These are phyloP conservation scores for Wasmannia auropunctata DNA, from an alignment of 1,140 invertebrate genomes.

Conservation along the genomic window DNA sequence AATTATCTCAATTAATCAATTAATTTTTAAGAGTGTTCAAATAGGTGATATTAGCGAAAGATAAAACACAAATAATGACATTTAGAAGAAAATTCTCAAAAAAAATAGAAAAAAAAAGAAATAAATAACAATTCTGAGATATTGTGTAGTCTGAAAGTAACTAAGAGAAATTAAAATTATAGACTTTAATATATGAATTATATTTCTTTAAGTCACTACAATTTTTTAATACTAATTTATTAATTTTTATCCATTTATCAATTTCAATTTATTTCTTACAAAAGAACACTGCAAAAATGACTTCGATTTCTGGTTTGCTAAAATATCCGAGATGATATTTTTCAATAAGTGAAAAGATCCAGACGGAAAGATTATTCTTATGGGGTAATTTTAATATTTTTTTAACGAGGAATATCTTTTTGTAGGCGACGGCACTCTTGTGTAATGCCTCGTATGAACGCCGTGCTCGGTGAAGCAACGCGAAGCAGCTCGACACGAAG, in stretches of 20 bases:
- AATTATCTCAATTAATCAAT: neutral
- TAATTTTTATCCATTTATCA: too few relatives aligned
- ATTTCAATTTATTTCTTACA: neutral
- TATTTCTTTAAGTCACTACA: neutral
- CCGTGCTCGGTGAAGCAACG: neutral
- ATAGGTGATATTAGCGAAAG: neutral
- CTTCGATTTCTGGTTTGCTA: neutral
- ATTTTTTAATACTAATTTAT: too few relatives aligned
- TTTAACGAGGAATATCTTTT: neutral
- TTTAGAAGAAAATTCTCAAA: neutral
- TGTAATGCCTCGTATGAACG: constrained; percentile 5
- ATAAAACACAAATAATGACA: neutral
- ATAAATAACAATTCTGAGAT: neutral
- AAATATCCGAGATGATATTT: neutral
- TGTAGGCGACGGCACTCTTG: neutral
- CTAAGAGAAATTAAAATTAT: neutral
- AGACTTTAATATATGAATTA: neutral
- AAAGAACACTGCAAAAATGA: neutral
- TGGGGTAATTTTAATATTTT: neutral
- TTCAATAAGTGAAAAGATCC: neutral
- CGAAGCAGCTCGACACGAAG: constrained; percentile 26
- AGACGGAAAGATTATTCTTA: neutral
- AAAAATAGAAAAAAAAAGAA: neutral
- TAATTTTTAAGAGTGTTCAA: neutral
- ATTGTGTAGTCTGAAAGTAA: too few relatives aligned